Evolutionary conservation across 2,888 invertebrate species (phyloP).

Genomic region (Atethmia centrago): DNA sequence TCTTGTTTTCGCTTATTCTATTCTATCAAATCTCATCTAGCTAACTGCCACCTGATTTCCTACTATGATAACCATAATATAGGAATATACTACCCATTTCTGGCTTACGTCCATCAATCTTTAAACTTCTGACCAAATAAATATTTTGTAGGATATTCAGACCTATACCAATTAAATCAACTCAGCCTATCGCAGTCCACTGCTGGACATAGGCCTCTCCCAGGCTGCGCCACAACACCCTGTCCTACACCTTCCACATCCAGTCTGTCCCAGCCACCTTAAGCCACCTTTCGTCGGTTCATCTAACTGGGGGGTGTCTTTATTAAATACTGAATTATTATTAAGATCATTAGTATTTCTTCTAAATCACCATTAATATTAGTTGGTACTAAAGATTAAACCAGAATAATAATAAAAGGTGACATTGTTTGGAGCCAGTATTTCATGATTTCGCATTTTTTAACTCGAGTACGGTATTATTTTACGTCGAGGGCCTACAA

Average conservation of each 20-base stretch:
- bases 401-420: not conserved
- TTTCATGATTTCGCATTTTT: conserved; percentile 49
- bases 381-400: not conserved
- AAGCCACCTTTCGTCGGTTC: no score
- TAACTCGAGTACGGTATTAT: conserved; percentile 44
- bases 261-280: not conserved
- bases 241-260: not conserved
- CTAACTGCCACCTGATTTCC: no score
- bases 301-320: not conserved
- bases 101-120: not conserved
- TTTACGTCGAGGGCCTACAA: conserved; percentile 38
- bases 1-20: no score
- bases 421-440: conserved; percentile 23
- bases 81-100: not conserved
- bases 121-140: not conserved
- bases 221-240: not conserved
- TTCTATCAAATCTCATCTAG: no score
- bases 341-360: not conserved
- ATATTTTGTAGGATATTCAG: not conserved
- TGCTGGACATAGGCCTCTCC: not conserved
- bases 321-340: not conserved
- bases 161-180: not conserved
- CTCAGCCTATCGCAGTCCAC: not conserved
- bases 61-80: not conserved
- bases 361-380: no score